Conservation (phyloP, 2,113 vertebrate genomes). For the Sinocyclocheilus maitianheensis region DNA sequence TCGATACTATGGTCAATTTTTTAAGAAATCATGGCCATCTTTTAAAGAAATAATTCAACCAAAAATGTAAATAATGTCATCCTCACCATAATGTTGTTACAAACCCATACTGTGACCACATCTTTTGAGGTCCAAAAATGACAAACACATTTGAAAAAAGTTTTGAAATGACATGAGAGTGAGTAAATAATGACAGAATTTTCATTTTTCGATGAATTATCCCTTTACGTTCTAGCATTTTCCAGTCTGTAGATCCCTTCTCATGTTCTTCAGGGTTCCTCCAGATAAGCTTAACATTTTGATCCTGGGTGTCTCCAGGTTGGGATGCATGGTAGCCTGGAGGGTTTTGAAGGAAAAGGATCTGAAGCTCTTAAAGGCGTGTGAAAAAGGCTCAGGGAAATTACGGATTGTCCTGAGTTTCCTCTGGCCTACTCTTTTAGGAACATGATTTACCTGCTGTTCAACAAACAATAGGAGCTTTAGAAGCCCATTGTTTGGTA, state of each 20-base stretch:
- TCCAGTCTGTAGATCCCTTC: slow-evolving; percentile 63
- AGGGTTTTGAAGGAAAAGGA: neutral
- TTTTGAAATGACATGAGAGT: neutral
- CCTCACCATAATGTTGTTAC: neutral
- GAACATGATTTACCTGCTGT: neutral
- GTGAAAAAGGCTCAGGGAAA: slow-evolving; percentile 8
- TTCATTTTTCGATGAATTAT: neutral
- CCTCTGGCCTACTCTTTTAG: neutral
- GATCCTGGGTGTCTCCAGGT: slow-evolving; percentile 18
- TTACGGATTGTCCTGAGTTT: slow-evolving; percentile 17
- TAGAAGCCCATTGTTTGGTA: slow-evolving; percentile 27
- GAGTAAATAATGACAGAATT: neutral
- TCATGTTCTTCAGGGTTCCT: slow-evolving; percentile 23
- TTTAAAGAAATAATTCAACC: neutral
- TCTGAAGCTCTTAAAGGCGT: slow-evolving; percentile 15
- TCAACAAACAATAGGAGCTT: slow-evolving; percentile 25
- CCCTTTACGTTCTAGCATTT: slow-evolving; percentile 67
- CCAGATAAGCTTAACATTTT: slow-evolving; percentile 21
- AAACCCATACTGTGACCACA: neutral
- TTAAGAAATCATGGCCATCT: too few species aligned
- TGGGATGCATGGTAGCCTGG: neutral
- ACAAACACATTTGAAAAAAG: neutral
- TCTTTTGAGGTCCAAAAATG: neutral
- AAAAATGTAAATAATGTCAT: neutral
- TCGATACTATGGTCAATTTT: too few species aligned